Evolutionary conservation across 2,797 vertebrate genomes (phyloP).

Genomic region (Florisuga fusca): DNA sequence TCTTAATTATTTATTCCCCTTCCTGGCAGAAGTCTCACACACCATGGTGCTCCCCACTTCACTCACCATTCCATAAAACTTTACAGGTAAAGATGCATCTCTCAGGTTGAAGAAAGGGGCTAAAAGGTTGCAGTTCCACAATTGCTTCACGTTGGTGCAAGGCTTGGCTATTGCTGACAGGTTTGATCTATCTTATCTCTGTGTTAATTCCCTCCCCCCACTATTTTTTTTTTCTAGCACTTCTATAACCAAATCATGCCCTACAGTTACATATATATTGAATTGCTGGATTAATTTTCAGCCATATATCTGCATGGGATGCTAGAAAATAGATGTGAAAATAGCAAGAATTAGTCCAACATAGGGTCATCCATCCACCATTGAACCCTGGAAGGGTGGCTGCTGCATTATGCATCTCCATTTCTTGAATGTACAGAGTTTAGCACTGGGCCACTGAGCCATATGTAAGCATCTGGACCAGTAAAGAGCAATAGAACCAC

Average conservation of each 20-base stretch:
- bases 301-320: neutral
- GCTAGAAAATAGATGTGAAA: neutral
- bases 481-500: neutral
- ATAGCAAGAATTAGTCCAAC: neutral
- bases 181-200: neutral
- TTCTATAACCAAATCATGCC: neutral
- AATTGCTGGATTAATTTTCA: neutral
- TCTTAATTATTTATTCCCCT: conserved; percentile 6
- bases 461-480: neutral
- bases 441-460: neutral
- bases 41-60: neutral
- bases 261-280: neutral
- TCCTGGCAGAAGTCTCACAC: neutral
- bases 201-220: neutral
- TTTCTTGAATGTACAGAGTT: neutral
- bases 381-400: neutral
- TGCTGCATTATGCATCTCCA: neutral
- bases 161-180: neutral
- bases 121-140: neutral
- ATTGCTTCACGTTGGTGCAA: neutral
- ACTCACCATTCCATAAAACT: neutral
- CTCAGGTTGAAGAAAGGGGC: neutral
- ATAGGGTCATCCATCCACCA: neutral
- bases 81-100: neutral
- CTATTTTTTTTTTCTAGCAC: neutral